Conservation (phyloP, 2,113 vertebrate species). For the Phalacrocorax aristotelis region DNA sequence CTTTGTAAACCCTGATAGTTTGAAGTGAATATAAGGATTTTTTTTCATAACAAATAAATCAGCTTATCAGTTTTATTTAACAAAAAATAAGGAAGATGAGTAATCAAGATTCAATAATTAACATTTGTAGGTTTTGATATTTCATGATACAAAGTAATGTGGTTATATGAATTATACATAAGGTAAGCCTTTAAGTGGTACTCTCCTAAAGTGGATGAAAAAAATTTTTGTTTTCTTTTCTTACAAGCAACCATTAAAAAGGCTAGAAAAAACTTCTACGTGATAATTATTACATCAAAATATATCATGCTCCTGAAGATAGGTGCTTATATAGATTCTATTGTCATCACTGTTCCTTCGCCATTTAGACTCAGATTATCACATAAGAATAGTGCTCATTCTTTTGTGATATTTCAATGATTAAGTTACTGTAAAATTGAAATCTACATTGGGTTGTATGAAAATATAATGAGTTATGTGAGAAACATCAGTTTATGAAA, state of each 20-base stretch:
- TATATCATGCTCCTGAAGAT: background rate
- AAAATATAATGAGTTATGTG: background rate
- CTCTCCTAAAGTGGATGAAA: background rate
- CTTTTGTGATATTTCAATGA: background rate
- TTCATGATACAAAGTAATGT: background rate
- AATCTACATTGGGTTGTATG: background rate
- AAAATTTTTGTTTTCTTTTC: background rate
- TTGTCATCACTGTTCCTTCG: background rate
- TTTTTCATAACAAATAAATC: background rate
- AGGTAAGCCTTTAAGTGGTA: background rate
- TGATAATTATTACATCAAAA: background rate
- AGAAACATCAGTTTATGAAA: conserved; percentile 10
- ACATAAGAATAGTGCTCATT: background rate
- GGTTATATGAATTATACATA: background rate
- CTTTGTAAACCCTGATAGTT: background rate
- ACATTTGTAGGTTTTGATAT: background rate
- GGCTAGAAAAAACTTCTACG: background rate
- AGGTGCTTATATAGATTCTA: background rate
- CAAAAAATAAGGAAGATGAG: background rate
- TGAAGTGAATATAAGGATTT: background rate
- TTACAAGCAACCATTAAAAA: background rate
- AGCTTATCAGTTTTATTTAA: background rate
- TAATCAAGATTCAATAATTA: background rate
- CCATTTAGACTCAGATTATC: background rate
- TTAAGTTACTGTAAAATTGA: background rate